phyloP scores from a whole-genome alignment of 2,113 vertebrate species.

The Taurulus bubalis region DNA sequence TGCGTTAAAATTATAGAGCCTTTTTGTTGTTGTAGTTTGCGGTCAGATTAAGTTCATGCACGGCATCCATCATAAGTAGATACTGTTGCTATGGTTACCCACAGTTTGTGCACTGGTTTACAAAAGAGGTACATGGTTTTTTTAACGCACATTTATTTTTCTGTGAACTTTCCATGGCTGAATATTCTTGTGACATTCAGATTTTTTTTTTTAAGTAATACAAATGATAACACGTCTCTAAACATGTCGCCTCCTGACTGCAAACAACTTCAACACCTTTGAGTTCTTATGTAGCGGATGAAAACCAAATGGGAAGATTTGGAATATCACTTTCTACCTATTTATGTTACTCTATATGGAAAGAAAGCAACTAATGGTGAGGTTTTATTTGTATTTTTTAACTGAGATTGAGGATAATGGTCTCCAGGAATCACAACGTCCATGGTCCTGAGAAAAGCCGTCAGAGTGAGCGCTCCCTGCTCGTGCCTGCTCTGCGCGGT shows the following conservation, averaged over 20 bases:
- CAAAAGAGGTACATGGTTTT: not conserved
- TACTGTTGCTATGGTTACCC: constrained; percentile 53
- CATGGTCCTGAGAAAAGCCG: not conserved
- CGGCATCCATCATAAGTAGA: not conserved
- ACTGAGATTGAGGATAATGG: not conserved
- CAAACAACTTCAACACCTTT: not conserved
- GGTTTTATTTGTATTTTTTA: not conserved
- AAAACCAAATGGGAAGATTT: not conserved
- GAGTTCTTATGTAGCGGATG: not conserved
- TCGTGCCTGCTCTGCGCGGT: constrained; percentile 4
- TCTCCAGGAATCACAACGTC: not conserved
- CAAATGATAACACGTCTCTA: not conserved
- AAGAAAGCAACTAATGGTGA: not conserved
- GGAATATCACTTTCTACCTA: not conserved
- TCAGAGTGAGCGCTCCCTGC: constrained; percentile 58
- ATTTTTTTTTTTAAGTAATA: not conserved
- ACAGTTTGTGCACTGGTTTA: constrained; percentile 12
- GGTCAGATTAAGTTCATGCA: not conserved
- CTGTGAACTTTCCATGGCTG: not conserved
- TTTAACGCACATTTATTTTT: not conserved
- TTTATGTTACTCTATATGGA: not conserved
- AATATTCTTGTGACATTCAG: not conserved
- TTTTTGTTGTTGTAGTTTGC: not conserved
- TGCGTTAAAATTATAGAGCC: not conserved
- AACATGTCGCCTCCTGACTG: too few relatives aligned